phyloP scores from a whole-genome alignment of 1,140 invertebrate genomes.

The Sycobia sp. region DNA sequence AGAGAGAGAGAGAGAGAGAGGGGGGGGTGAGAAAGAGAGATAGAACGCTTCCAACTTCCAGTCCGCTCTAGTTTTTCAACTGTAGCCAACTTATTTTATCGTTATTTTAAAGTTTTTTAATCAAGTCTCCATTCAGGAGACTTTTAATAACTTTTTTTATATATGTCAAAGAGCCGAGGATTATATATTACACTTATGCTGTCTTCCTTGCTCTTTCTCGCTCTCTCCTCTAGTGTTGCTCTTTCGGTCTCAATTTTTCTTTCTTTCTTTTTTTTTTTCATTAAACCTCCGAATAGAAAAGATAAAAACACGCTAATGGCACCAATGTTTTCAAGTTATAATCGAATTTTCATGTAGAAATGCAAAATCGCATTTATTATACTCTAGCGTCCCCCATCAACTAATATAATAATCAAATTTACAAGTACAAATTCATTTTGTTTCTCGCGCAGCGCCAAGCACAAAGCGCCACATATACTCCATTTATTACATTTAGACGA shows the following conservation, averaged over 20 bases:
- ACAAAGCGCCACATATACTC: no score
- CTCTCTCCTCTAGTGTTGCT: no score
- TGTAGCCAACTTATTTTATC: slow-evolving; percentile 16
- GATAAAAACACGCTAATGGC: not conserved
- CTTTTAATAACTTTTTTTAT: slow-evolving; percentile 32
- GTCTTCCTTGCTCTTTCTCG: no score
- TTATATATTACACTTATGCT: slow-evolving; percentile 12
- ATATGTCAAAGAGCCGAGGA: slow-evolving; percentile 16
- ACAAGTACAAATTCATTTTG: no score
- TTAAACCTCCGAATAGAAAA: slow-evolving; percentile 9
- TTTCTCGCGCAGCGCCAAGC: no score
- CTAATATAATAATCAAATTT: no score
- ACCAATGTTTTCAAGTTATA: slow-evolving; percentile 5
- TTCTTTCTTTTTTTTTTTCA: slow-evolving; percentile 14
- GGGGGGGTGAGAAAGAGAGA: no score
- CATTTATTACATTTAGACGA: no score
- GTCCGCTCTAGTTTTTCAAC: slow-evolving; percentile 15
- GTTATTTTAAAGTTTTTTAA: slow-evolving; percentile 33
- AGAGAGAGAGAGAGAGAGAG: no score
- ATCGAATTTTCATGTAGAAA: slow-evolving; percentile 31
- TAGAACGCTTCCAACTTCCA: no score
- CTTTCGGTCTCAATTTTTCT: not conserved
- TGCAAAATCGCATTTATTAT: no score
- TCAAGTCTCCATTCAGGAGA: slow-evolving; percentile 24
- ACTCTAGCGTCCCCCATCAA: no score